These are phyloP conservation scores for Mastigias papua DNA, from an alignment of 30 jellyfish, hydroid and myxozoan species.

Conservation along the genomic window DNA sequence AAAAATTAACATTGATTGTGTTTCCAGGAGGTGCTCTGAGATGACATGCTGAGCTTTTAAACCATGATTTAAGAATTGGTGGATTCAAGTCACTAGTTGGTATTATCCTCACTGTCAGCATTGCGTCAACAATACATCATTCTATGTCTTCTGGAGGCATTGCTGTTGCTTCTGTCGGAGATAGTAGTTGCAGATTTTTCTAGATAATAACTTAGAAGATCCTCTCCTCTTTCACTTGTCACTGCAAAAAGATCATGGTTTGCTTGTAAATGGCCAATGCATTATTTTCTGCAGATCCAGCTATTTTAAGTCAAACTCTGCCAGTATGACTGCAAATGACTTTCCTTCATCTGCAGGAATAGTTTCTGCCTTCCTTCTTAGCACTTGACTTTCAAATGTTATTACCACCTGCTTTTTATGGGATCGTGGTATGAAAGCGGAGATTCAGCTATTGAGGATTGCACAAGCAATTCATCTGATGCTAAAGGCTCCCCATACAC, in stretches of 20 bases:
- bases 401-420: slow-evolving; percentile 32
- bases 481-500: neutral
- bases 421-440: slow-evolving; percentile 50
- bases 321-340: slow-evolving; percentile 21
- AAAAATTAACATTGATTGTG: slow-evolving; percentile 31
- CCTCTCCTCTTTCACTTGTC: slow-evolving; percentile 59
- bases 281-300: slow-evolving; percentile 41
- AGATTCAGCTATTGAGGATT: neutral
- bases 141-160: slow-evolving; percentile 24
- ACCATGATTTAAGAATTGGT: slow-evolving; percentile 33
- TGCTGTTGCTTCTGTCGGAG: slow-evolving; percentile 46
- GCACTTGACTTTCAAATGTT: slow-evolving; percentile 28
- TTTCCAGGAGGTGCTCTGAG: slow-evolving; percentile 49
- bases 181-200: slow-evolving; percentile 29
- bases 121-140: slow-evolving; percentile 48
- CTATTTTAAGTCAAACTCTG: slow-evolving; percentile 29
- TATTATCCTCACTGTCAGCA: slow-evolving; percentile 61
- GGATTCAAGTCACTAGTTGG: slow-evolving; percentile 57
- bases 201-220: slow-evolving; percentile 25
- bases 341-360: slow-evolving; percentile 31
- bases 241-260: slow-evolving; percentile 33
- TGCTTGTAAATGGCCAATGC: slow-evolving; percentile 71
- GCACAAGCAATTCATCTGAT: neutral
- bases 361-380: neutral
- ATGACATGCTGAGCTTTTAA: slow-evolving; percentile 30